Evolutionary conservation across 2,888 invertebrate genomes (phyloP).

Genomic region (Lissonota sp.): DNA sequence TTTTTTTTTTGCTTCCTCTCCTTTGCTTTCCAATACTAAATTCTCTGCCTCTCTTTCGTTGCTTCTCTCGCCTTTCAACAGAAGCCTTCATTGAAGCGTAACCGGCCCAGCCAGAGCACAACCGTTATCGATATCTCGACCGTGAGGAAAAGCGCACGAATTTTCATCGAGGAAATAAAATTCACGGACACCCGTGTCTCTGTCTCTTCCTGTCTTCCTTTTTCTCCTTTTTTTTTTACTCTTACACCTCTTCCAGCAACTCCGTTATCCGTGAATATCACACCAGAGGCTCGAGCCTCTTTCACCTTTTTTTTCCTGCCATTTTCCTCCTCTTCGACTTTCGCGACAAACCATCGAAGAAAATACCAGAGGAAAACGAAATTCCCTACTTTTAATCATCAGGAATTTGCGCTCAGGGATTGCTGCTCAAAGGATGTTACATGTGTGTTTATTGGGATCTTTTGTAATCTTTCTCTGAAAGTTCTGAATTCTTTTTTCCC

Average conservation of each 20-base stretch:
- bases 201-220: constrained; percentile 6
- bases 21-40: neutral
- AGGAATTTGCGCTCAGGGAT: constrained; percentile 22
- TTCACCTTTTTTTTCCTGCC: constrained; percentile 9
- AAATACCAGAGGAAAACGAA: neutral
- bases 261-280: constrained; percentile 40
- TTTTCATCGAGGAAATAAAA: constrained; percentile 55
- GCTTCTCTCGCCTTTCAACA: constrained; percentile 1
- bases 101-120: constrained; percentile 21
- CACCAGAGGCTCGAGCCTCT: neutral
- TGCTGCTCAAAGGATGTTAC: constrained; percentile 10
- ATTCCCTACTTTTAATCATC: neutral
- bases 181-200: constrained; percentile 55
- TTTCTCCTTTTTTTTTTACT: neutral
- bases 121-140: constrained; percentile 59
- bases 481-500: neutral
- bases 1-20: neutral
- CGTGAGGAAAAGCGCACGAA: constrained; percentile 46
- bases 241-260: constrained; percentile 11
- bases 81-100: constrained; percentile 38
- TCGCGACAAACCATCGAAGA: constrained; percentile 18
- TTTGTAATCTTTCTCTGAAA: neutral
- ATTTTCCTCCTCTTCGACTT: constrained; percentile 20
- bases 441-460: neutral
- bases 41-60: constrained; percentile 12